Evolutionary conservation across 2,888 invertebrate genomes (phyloP).

Genomic region (Torymus texanus): DNA sequence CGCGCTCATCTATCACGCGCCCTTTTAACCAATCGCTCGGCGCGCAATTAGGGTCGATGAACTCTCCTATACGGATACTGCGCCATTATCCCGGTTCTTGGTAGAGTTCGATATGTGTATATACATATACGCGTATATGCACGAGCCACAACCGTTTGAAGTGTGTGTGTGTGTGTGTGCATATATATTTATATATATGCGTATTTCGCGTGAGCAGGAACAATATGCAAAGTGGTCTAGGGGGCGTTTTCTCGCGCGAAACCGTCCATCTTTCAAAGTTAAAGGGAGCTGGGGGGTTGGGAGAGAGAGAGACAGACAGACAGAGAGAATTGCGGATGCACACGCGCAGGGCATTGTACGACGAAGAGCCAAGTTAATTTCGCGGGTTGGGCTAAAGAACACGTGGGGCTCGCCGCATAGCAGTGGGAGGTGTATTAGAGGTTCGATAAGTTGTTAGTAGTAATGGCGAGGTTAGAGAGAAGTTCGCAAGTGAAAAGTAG

Average conservation of each 20-base stretch:
- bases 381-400: not conserved
- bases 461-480: too few relatives aligned
- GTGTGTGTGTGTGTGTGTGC: too few relatives aligned
- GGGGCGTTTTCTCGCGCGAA: conserved; percentile 14
- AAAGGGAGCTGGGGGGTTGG: not conserved
- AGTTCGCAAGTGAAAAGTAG: too few relatives aligned
- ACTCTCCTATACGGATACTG: conserved; percentile 54
- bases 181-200: not conserved
- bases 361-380: conserved; percentile 8
- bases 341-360: too few relatives aligned
- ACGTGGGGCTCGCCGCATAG: too few relatives aligned
- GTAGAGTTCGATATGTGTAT: too few relatives aligned
- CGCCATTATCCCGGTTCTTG: too few relatives aligned
- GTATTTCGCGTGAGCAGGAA: conserved; percentile 34
- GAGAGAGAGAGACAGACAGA: too few relatives aligned
- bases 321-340: too few relatives aligned
- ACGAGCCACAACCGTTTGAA: conserved; percentile 13
- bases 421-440: too few relatives aligned
- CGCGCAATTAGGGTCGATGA: conserved; percentile 64
- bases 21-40: conserved; percentile 65
- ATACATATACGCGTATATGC: conserved; percentile 45
- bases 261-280: conserved; percentile 54
- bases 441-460: too few relatives aligned
- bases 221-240: conserved; percentile 44
- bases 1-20: conserved; percentile 62